phyloP scores from a whole-genome alignment of 2,888 invertebrate species.

The Crematogaster levior region DNA sequence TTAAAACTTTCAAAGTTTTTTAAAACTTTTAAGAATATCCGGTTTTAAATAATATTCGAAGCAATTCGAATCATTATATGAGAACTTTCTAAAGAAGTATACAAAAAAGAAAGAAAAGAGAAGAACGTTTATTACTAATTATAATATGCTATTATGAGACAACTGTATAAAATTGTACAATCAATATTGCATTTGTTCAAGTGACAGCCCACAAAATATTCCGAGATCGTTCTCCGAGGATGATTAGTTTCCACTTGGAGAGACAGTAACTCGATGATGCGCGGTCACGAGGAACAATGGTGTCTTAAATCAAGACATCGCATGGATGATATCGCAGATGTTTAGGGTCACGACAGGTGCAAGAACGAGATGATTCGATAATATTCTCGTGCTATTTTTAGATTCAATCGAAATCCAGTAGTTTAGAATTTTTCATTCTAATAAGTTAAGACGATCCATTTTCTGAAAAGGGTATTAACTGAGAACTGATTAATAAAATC shows the following conservation, averaged over 20 bases:
- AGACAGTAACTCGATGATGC: conserved; percentile 80
- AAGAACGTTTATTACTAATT: neutral
- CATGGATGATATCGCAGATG: conserved; percentile 36
- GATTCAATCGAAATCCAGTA: conserved; percentile 41
- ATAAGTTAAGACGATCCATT: neutral
- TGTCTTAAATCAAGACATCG: conserved; percentile 72
- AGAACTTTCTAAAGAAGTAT: neutral
- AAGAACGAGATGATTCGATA: conserved; percentile 82
- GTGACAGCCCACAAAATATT: conserved; percentile 20
- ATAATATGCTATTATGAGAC: neutral
- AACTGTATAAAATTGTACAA: neutral
- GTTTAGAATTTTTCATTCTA: neutral
- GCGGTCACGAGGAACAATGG: conserved; percentile 79
- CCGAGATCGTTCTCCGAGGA: conserved; percentile 73
- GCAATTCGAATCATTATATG: neutral
- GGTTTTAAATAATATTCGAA: neutral
- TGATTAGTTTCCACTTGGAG: conserved; percentile 84
- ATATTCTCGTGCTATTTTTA: conserved; percentile 79
- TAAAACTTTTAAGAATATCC: neutral
- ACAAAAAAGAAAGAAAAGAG: too few relatives aligned
- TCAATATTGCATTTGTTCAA: neutral
- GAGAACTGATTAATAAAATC: neutral
- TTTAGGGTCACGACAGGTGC: conserved; percentile 32
- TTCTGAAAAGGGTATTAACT: neutral
- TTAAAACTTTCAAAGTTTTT: neutral